Evolutionary conservation across 1,140 invertebrate species (phyloP).

Genomic region (Bombus sylvicola): DNA sequence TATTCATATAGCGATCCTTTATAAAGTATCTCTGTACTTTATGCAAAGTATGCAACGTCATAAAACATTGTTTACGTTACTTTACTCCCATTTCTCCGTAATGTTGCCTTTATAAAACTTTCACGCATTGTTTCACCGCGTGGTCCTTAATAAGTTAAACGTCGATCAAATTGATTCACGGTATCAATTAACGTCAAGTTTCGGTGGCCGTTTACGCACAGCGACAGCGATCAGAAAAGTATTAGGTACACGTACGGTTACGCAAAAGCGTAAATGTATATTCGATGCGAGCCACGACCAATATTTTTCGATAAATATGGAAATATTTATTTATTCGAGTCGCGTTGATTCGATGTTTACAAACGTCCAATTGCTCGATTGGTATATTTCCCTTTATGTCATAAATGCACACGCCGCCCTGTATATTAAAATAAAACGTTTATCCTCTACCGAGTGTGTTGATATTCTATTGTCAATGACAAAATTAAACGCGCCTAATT

Average conservation of each 20-base stretch:
- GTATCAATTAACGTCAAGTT: neutral
- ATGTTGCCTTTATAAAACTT: no score
- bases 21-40: neutral
- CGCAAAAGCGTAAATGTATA: neutral
- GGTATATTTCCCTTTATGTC: no score
- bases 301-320: neutral
- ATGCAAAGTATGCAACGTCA: neutral
- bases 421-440: neutral
- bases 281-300: neutral
- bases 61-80: no score
- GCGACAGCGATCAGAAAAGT: neutral
- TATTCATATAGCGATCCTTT: no score
- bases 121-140: neutral
- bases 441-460: neutral
- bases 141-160: neutral
- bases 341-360: neutral
- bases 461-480: neutral
- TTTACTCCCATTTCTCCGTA: no score
- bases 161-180: neutral
- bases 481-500: neutral
- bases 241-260: neutral
- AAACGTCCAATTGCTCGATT: neutral
- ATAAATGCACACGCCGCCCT: neutral
- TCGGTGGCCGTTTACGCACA: neutral
- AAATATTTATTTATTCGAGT: constrained; percentile 14